These are phyloP conservation scores for Premnoplex brunnescens DNA, from an alignment of 2,797 vertebrate species.

Conservation along the genomic window DNA sequence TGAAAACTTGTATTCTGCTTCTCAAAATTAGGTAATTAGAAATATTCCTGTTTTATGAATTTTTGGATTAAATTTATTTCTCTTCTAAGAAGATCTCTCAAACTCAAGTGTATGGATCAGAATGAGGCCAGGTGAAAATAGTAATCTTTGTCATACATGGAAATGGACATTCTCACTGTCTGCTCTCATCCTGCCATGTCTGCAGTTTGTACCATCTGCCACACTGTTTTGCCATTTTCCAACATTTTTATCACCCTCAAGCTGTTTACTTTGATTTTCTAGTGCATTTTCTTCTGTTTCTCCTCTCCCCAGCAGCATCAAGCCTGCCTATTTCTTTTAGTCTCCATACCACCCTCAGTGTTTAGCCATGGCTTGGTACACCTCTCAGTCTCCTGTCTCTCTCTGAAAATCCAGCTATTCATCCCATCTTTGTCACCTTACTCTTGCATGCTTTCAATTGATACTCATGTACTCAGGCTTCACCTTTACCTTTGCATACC, in stretches of 20 bases:
- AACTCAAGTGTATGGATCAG: neutral
- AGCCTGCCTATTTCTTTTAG: neutral
- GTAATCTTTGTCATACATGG: neutral
- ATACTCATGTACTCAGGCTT: neutral
- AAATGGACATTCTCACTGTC: neutral
- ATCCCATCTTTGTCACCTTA: neutral
- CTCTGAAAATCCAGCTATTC: neutral
- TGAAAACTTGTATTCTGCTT: neutral
- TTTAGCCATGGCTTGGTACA: neutral
- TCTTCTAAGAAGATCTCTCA: neutral
- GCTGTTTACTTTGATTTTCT: neutral
- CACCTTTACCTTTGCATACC: neutral
- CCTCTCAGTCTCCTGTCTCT: neutral
- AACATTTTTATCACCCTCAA: neutral
- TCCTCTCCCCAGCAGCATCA: neutral
- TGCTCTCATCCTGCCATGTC: neutral
- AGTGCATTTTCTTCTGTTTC: neutral
- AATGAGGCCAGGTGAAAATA: neutral
- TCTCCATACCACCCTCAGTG: neutral
- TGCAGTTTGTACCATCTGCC: neutral
- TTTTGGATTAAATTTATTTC: neutral
- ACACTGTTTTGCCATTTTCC: neutral
- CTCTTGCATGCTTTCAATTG: neutral
- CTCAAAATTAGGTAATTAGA: neutral
- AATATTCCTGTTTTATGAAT: neutral